phyloP scores from a whole-genome alignment of 2,113 vertebrate species.

The Leptobrachium leishanense region DNA sequence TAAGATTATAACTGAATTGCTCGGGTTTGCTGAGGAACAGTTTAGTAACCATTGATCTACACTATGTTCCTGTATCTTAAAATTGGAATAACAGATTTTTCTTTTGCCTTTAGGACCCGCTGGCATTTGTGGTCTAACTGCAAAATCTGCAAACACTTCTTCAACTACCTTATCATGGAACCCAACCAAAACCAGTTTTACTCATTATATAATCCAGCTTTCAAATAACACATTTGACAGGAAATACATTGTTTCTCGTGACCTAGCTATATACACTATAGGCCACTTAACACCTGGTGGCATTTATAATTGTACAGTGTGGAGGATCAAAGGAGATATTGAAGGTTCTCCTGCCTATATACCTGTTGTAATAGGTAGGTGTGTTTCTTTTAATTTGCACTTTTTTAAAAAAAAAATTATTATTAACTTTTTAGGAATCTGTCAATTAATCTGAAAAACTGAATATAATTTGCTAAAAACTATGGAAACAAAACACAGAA shows the following conservation, averaged over 20 bases:
- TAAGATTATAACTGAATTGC: too few relatives aligned
- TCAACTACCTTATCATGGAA: conserved; percentile 75
- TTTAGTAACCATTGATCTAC: too few relatives aligned
- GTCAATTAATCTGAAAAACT: too few relatives aligned
- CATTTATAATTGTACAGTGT: conserved; percentile 73
- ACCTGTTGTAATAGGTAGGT: conserved; percentile 69
- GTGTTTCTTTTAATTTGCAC: neutral
- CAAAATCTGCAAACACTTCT: conserved; percentile 68
- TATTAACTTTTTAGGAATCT: too few relatives aligned
- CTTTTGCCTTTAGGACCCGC: conserved; percentile 66
- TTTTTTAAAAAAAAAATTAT: too few relatives aligned
- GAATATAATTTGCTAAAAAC: too few relatives aligned
- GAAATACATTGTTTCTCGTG: conserved; percentile 59
- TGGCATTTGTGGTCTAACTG: conserved; percentile 67
- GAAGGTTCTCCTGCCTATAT: conserved; percentile 64
- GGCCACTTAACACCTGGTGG: conserved; percentile 68
- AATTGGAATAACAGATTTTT: neutral
- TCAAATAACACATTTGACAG: conserved; percentile 63
- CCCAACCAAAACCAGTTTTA: conserved; percentile 68
- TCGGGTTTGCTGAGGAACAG: too few relatives aligned
- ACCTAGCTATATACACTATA: conserved; percentile 61
- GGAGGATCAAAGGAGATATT: conserved; percentile 65
- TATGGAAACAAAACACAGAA: too few relatives aligned
- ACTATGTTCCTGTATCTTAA: too few relatives aligned
- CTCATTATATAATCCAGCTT: conserved; percentile 74